Evolutionary conservation across 30 jellyfish, hydroid and myxozoan species (phyloP), one percentile per base, ranked within the genome.

Genomic region (Calvadosia cruxmelitensis): DNA sequence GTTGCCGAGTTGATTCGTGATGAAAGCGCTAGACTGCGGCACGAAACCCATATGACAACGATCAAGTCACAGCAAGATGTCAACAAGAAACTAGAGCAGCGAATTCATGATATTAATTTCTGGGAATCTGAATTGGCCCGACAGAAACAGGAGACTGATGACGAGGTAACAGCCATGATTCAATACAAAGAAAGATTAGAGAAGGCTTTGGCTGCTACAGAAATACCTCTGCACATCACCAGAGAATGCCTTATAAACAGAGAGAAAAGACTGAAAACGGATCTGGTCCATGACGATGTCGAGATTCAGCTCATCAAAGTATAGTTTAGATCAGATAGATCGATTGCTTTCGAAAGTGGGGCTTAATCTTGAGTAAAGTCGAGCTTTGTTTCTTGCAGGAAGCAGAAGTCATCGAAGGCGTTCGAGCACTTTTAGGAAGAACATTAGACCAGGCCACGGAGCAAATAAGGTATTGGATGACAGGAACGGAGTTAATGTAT

Each of bases 111-210:
- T 28, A 69, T 89, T 26, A 52, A 69, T 29, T 89, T 81, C 53
- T 89, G 98, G 98, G 80, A 89, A 73, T 89, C 98, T 49, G 98
- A 89, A 61, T 65, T 89, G 31, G 98, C 80, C 72, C 34, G 94
- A 34, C 92, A 83, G 53, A 81, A 80, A 27, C 82, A 80, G 0
- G 98, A 89, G 68, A 89, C 95, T 16, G 94, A 81, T 12, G 84
- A 82, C 68, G 98, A 89, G 69, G 81, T 89, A 10, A 66, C 64
- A 63, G 75, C 75, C 20, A 71, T 89, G 70, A 72, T 89, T 34
- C 84, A 70, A 36, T 89, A 89, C 64, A 82, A 89, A 81, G 81
- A 81, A 1, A 66, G 98, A 52, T 81, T 82, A 7, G 98, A 81
- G 66, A 75, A 69, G 71, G 93, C 94, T 34, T 85, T 89, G 10